Conservation (phyloP, 2,113 vertebrate species). For the Myodes glareolus region DNA sequence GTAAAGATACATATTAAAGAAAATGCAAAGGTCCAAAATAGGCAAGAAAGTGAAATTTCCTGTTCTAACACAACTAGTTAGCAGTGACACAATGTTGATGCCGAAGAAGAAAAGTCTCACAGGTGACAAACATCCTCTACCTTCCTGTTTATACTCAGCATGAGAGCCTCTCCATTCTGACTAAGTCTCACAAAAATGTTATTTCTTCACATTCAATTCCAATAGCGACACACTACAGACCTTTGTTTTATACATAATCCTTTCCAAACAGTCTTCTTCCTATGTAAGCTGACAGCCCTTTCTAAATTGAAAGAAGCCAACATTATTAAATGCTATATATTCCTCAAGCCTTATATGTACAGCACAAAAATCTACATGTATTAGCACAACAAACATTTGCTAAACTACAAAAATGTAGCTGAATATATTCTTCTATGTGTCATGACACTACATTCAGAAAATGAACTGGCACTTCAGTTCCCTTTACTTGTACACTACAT, state of each 20-base stretch:
- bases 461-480: constrained; percentile 67
- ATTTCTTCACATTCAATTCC: neutral
- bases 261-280: neutral
- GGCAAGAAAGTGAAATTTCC: constrained; percentile 35
- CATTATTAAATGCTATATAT: constrained; percentile 40
- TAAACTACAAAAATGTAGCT: constrained; percentile 65
- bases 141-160: constrained; percentile 33
- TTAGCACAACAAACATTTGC: constrained; percentile 66
- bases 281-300: constrained; percentile 2
- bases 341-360: neutral
- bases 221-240: neutral
- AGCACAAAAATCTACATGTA: constrained; percentile 43
- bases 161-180: neutral
- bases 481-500: constrained; percentile 75
- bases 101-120: constrained; percentile 36
- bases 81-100: constrained; percentile 14
- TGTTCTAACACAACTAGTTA: constrained; percentile 1
- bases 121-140: neutral
- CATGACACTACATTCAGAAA: constrained; percentile 64
- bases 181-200: constrained; percentile 16
- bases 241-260: constrained; percentile 40
- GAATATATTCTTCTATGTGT: constrained; percentile 46
- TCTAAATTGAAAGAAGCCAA: constrained; percentile 60
- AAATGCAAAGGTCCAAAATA: constrained; percentile 29
- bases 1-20: constrained; percentile 36